Conservation (phyloP, 2,113 vertebrate genomes). For the Pelecanus crispus region DNA sequence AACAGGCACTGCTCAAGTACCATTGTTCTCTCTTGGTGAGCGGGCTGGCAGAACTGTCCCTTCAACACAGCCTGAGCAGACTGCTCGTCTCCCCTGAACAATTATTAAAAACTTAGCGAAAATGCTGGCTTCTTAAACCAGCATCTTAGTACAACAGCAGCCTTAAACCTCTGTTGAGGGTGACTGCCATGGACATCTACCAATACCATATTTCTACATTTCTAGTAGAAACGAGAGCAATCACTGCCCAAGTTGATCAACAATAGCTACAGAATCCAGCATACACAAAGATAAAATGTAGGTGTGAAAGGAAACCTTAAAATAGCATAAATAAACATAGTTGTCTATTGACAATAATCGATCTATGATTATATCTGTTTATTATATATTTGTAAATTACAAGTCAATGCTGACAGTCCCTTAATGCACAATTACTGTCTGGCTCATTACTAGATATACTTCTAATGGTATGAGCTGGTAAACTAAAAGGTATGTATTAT, state of each 20-base stretch:
- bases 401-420: neutral
- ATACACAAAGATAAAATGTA: neutral
- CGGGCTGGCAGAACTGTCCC: neutral
- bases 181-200: neutral
- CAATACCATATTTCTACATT: neutral
- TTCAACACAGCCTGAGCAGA: neutral
- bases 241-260: neutral
- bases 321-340: neutral
- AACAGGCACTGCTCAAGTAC: neutral
- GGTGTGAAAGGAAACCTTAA: neutral
- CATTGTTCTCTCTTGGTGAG: rapidly evolving
- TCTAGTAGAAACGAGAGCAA: neutral
- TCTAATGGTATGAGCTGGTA: neutral
- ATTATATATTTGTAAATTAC: neutral
- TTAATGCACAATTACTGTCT: constrained; percentile 10
- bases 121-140: neutral
- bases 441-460: neutral
- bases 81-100: neutral
- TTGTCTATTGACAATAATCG: neutral
- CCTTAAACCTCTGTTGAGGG: neutral
- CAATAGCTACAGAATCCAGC: neutral
- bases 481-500: neutral
- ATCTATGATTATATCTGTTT: neutral
- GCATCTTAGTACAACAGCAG: neutral
- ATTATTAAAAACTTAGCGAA: neutral